phyloP scores from a whole-genome alignment of 2,888 invertebrate species.

The Archips xylosteana region DNA sequence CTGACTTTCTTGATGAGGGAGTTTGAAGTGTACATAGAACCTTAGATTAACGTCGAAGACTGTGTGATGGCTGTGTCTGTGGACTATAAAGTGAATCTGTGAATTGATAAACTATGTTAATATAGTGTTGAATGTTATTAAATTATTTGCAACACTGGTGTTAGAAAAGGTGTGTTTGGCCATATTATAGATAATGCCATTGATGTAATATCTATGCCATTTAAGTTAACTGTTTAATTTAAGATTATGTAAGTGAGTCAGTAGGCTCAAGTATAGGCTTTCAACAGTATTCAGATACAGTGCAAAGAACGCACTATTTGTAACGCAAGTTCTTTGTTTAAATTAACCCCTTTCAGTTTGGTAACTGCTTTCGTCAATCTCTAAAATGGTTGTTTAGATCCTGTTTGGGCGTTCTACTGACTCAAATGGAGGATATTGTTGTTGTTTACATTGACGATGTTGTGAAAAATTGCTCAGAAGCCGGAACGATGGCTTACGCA shows the following conservation, averaged over 20 bases:
- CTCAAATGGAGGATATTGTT: not conserved
- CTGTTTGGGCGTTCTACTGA: not conserved
- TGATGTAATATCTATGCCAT: conserved; percentile 7
- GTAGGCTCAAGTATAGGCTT: not conserved
- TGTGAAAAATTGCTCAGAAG: not conserved
- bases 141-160: not conserved
- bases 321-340: too few relatives aligned
- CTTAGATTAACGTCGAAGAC: not conserved
- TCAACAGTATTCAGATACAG: not conserved
- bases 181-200: conserved; percentile 10
- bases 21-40: not conserved
- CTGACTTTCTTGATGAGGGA: too few relatives aligned
- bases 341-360: not conserved
- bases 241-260: not conserved
- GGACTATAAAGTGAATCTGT: not conserved
- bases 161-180: not conserved
- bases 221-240: not conserved
- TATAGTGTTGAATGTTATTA: not conserved
- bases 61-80: not conserved
- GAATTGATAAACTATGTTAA: conserved; percentile 1
- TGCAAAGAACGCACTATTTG: not conserved
- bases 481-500: conserved; percentile 3
- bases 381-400: not conserved
- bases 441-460: not conserved
- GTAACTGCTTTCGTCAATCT: not conserved